Percentiles rank a stretch among this genome's conserved stretches.
Evolutionary conservation across 1,140 invertebrate genomes (phyloP).

Genomic region (Drosophila saltans): DNA sequence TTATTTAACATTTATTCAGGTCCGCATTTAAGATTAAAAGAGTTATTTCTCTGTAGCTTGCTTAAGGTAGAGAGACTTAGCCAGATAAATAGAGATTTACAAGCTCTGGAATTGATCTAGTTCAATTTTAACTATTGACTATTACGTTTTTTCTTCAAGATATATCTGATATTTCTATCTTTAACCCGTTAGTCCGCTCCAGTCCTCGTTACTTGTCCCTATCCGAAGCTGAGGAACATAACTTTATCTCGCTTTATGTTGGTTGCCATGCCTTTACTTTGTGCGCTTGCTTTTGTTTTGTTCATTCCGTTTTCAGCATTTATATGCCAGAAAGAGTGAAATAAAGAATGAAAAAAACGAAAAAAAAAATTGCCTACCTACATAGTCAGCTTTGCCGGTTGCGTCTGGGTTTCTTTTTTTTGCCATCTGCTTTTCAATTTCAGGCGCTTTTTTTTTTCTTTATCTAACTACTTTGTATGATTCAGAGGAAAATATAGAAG

Average conservation of each 20-base stretch:
- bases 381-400: slow-evolving; percentile 24
- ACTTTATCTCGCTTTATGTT: slow-evolving; percentile 45
- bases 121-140: no score
- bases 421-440: slow-evolving; percentile 43
- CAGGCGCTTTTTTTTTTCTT: slow-evolving; percentile 11
- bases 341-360: neutral
- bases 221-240: slow-evolving; percentile 18
- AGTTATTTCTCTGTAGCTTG: no score
- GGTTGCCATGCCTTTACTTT: slow-evolving; percentile 31
- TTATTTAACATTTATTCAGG: slow-evolving; percentile 43
- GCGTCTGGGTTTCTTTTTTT: slow-evolving; percentile 42
- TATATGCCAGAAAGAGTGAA: slow-evolving; percentile 19
- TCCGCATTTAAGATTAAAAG: slow-evolving; percentile 9
- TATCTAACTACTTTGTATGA: neutral
- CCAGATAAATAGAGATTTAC: no score
- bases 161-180: neutral
- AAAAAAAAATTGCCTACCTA: neutral
- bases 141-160: no score
- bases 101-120: no score
- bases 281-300: slow-evolving; percentile 21
- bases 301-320: slow-evolving; percentile 26
- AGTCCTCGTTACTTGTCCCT: neutral
- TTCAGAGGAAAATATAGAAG: neutral
- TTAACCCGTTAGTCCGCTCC: slow-evolving; percentile 29
- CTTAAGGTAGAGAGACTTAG: no score